phyloP scores from a whole-genome alignment of 2,113 vertebrate genomes.

The Limanda limanda region DNA sequence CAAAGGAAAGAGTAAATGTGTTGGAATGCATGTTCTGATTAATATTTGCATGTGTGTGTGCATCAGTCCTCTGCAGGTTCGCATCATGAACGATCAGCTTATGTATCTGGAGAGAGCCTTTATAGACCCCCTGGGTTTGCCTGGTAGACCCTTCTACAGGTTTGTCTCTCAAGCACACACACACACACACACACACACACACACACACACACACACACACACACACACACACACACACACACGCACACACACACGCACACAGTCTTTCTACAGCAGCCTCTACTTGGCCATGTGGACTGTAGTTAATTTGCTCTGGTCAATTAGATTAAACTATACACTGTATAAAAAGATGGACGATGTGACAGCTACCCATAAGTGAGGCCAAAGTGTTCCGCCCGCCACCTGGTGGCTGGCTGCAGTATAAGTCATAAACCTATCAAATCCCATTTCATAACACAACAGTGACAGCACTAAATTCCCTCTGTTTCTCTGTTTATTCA shows the following conservation, averaged over 20 bases:
- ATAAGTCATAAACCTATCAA: too few species aligned
- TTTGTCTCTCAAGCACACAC: conserved; percentile 52
- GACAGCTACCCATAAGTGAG: too few species aligned
- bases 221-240: too few species aligned
- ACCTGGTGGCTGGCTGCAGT: too few species aligned
- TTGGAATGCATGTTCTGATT: neutral
- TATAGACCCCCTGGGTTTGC: conserved; percentile 92
- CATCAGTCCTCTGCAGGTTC: conserved; percentile 80
- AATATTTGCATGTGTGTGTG: neutral
- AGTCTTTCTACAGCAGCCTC: neutral
- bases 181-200: neutral
- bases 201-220: neutral
- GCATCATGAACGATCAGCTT: conserved; percentile 91
- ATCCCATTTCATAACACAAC: too few species aligned
- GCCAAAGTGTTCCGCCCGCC: too few species aligned
- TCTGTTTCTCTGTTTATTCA: too few species aligned
- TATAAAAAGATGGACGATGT: too few species aligned
- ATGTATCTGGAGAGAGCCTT: conserved; percentile 95
- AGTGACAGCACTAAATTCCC: too few species aligned
- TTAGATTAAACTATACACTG: too few species aligned
- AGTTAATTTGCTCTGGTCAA: too few species aligned
- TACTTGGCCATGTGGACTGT: too few species aligned
- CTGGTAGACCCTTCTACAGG: conserved; percentile 94
- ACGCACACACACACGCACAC: neutral
- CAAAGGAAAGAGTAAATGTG: neutral